Evolutionary conservation across 2,888 invertebrate species (phyloP).

Genomic region (Cephus rjabovi): DNA sequence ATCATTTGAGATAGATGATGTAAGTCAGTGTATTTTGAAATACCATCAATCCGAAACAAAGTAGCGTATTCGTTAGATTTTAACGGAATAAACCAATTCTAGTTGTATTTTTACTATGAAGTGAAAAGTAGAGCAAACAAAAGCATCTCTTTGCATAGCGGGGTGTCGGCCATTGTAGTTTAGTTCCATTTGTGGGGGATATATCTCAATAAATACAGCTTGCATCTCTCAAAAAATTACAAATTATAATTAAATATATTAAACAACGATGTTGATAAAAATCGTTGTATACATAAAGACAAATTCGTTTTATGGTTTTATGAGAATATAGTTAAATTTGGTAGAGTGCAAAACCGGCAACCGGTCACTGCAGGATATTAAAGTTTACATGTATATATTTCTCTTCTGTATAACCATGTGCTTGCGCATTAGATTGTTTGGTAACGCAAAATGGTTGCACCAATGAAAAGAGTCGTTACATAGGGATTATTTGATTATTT

Average conservation of each 20-base stretch:
- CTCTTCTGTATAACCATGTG: neutral
- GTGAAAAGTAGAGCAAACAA: neutral
- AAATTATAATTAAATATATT: neutral
- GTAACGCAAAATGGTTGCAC: neutral
- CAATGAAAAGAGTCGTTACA: neutral
- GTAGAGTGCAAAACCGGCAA: neutral
- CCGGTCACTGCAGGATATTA: neutral
- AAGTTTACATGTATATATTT: neutral
- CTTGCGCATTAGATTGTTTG: neutral
- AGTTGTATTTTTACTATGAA: neutral
- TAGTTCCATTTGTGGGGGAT: neutral
- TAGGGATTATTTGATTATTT: neutral
- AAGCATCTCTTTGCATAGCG: neutral
- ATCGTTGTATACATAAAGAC: neutral
- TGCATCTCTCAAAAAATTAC: neutral
- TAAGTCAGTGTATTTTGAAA: neutral
- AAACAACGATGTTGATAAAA: neutral
- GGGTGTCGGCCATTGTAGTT: neutral
- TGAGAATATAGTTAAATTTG: neutral
- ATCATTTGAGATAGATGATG: neutral
- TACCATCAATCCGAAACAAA: neutral
- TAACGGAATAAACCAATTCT: neutral
- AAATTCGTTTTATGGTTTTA: neutral
- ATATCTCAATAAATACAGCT: neutral
- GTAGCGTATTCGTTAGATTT: neutral